A percentile compares a stretch with the other conserved stretches of the same genome.
phyloP scores from a whole-genome alignment of 2,113 vertebrate genomes.

The Eidolon helvum region DNA sequence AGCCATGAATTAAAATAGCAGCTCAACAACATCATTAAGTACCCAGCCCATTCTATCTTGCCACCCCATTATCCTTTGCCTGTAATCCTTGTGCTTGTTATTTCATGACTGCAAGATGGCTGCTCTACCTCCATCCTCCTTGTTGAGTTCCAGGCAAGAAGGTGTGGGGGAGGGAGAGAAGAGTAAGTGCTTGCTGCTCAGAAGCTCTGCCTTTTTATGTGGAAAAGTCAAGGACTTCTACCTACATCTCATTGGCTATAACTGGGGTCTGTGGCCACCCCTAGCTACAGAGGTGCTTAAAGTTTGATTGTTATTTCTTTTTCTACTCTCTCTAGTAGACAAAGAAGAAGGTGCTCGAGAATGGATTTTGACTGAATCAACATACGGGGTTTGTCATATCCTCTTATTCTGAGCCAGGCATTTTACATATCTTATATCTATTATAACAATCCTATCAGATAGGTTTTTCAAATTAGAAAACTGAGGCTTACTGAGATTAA shows the following conservation, averaged over 20 bases:
- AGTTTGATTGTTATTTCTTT: neutral
- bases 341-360: neutral
- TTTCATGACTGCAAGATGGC: neutral
- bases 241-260: neutral
- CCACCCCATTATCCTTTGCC: neutral
- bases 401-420: neutral
- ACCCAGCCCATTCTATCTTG: neutral
- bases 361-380: neutral
- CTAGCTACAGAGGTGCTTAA: neutral
- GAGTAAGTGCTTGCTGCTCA: neutral
- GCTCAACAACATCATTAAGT: neutral
- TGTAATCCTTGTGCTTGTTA: neutral
- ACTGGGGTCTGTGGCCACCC: neutral
- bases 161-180: neutral
- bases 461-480: neutral
- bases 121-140: neutral
- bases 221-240: neutral
- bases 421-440: neutral
- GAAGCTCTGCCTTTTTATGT: neutral
- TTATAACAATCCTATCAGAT: neutral
- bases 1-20: neutral
- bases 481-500: neutral
- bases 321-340: neutral
- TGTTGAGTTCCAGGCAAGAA: neutral
- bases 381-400: neutral